Percentiles rank a stretch among this genome's conserved stretches.
Conservation (phyloP, 2,113 vertebrate species). For the Ictidomys tridecemlineatus region DNA sequence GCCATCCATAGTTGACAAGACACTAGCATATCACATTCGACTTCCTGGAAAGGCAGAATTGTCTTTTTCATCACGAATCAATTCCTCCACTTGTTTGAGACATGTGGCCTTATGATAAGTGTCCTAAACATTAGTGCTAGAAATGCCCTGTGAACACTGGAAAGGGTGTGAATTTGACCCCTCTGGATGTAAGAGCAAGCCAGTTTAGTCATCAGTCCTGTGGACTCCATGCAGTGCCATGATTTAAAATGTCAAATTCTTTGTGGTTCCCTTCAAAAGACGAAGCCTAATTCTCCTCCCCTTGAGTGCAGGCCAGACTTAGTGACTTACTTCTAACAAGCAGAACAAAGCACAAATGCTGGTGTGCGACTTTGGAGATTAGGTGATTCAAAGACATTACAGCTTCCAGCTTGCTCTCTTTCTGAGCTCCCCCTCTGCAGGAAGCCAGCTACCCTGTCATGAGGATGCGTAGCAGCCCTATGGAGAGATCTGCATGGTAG, state of each 20-base stretch:
- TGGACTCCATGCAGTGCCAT: not conserved
- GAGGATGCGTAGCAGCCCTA: not conserved
- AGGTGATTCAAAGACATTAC: not conserved
- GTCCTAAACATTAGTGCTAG: not conserved
- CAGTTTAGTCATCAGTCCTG: not conserved
- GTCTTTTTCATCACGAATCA: not conserved
- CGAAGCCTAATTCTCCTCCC: not conserved
- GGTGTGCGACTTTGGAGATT: not conserved
- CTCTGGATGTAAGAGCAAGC: not conserved
- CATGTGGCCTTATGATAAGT: not conserved
- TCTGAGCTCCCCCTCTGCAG: not conserved
- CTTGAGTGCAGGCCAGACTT: not conserved
- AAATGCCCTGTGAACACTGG: not conserved
- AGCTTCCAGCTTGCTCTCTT: not conserved
- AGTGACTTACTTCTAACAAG: not conserved
- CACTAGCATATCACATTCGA: not conserved
- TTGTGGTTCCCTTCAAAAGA: not conserved
- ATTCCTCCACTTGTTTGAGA: not conserved
- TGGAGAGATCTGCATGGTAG: not conserved
- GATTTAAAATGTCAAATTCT: not conserved
- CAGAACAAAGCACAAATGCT: not conserved
- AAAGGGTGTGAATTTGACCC: not conserved
- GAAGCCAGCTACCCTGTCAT: not conserved
- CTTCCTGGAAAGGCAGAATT: not conserved
- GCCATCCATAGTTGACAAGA: not conserved